Evolutionary conservation across 2,888 invertebrate species (phyloP), one percentile per base, ranked within the genome.

Genomic region (Chrysotoxum bicinctum): DNA sequence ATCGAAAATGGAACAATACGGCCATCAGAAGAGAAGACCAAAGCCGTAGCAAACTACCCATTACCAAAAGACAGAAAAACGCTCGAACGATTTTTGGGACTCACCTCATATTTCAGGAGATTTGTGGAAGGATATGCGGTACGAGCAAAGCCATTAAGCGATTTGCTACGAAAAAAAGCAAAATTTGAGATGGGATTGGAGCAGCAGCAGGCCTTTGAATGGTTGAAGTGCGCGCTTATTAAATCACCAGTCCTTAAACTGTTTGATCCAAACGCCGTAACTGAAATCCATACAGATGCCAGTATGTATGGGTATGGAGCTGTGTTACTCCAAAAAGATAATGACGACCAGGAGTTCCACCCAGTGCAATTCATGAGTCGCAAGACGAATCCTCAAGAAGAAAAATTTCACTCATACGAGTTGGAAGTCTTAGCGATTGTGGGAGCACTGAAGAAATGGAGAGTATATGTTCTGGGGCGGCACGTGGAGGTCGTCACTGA

Each of bases 391-490:
- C 40, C 14, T n/a, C 78, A 69, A 2, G 88, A 89, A 66, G 75
- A 80, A 12, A 81, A 82, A 12, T 87, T 86, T 30, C 56, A 69
- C 19, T 88, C 87, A 7, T 88, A 89, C 16, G 87, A 88, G 54
- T 19, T 88, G n/a, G 88, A 88, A 52, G 72, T 66, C 9, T 16
- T 87, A 1, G 88, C 88, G 0, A 76, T 89, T 21, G 56, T 87
- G 12, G 70, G 66, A 23, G 84, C 88, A 1, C 12, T 88, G 3
- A 85, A 86, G 30, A 88, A 87, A 45, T 88, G 87, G 70, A 35
- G 88, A 1, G 21, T 54, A 8, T 73, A 52, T 14, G 21, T 73
- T 26, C 35, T 62, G 14, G 73, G 62, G 7, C 12, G n/a, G 26
- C 32, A 19, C 7, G 45, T 68, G 3, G 62, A 50, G 12, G 32